phyloP scores from a whole-genome alignment of 2,797 vertebrate species.

The Hozukius guyotensis region DNA sequence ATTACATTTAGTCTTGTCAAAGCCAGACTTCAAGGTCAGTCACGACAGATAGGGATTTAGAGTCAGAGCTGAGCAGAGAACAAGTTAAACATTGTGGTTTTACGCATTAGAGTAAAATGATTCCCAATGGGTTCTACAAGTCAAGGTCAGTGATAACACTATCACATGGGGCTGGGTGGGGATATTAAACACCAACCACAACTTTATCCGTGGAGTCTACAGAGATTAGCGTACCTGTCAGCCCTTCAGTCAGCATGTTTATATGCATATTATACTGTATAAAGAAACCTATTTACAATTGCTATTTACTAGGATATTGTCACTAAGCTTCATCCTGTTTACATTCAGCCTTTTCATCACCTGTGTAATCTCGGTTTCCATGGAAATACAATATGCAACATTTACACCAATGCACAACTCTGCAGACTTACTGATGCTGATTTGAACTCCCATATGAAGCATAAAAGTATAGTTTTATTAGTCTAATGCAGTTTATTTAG shows the following conservation, averaged over 20 bases:
- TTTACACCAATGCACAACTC: not conserved
- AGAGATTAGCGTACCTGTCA: conserved; percentile 22
- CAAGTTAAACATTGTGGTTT: conserved; percentile 67
- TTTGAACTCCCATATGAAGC: not conserved
- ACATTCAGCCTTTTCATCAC: not conserved
- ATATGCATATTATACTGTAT: not conserved
- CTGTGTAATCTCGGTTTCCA: not conserved
- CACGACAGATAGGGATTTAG: conserved; percentile 57
- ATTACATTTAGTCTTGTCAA: conserved; percentile 65
- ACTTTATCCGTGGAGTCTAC: conserved; percentile 15
- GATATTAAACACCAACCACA: conserved; percentile 13
- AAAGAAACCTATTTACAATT: conserved; percentile 6
- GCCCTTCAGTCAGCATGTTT: conserved; percentile 9
- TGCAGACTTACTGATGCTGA: not conserved
- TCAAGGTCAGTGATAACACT: conserved; percentile 62
- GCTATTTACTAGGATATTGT: conserved; percentile 8
- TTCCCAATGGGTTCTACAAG: conserved; percentile 50
- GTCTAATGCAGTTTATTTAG: not conserved
- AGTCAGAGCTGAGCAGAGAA: conserved; percentile 48
- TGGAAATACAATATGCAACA: not conserved
- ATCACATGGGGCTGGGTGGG: conserved; percentile 9
- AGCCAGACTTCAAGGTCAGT: conserved; percentile 73
- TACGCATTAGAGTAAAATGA: conserved; percentile 51
- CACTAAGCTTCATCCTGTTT: not conserved
- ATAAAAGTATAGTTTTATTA: not conserved